Base-by-base conservation (phyloP, 1,140 invertebrate species). In the Gonioctena quinquepunctata region DNA sequence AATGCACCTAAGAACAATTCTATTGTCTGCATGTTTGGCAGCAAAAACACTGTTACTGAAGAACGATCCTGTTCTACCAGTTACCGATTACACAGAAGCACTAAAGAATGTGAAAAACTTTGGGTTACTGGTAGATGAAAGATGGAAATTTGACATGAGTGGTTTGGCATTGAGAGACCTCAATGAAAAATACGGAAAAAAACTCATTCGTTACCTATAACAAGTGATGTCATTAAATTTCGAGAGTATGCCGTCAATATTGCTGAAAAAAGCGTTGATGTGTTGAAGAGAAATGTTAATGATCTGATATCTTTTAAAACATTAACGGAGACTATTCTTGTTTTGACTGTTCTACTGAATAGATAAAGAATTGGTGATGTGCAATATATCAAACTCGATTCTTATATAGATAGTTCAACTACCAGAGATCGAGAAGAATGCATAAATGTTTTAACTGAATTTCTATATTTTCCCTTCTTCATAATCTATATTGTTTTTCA, bases 321-420 rank as follows among this genome's bases (percentile, higher is more conserved):
- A 13, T 33, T 63, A 11, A 61, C 63, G 50, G 68, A 72, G 62
- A 27, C 62, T 13, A 49, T 54, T 18, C 66, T 75, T 52, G 73
- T 63, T 52, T 42, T 75, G 59, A 75, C 73, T 23, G 69, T 75
- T 50, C 50, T 59, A 16, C 57, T 75, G 27, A 75, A 75, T 56
- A 42, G 70, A 61, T 72, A 75, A 72, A 69, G 73, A 66, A 48
- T 75, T 27, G 72, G 69, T 11, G 73, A 72, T 64, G 73, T 72
- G 16, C 62, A 69, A 65, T 66, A 72, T 23, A 52, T 68, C 49
- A 68, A 68, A 50, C 18, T 67, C 19, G 48, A 74, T 68, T 22
- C 64, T 16, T 73, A 73, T 60, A 48, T 3, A 7, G 5, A 59
- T 21, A 56, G 19, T n/a, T 13, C 23, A 21, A 11, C 22, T 59